Evolutionary conservation across 2,113 vertebrate genomes (phyloP).

Genomic region (Shinisaurus crocodilurus): DNA sequence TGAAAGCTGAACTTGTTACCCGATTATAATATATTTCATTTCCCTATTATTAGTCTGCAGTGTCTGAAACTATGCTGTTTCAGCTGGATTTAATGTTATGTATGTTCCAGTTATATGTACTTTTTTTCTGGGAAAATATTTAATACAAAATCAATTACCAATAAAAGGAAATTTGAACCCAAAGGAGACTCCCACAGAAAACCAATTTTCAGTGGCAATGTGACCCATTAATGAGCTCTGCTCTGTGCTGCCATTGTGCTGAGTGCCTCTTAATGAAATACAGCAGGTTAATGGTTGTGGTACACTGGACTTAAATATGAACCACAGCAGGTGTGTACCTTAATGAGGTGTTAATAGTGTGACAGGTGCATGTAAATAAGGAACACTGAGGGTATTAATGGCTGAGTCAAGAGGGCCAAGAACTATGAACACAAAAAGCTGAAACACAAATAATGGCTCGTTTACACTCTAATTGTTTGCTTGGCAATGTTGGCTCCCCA

Average conservation of each 20-base stretch:
- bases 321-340: slow-evolving; percentile 70
- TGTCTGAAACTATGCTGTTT: slow-evolving; percentile 55
- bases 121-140: slow-evolving; percentile 45
- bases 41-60: slow-evolving; percentile 40
- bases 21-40: slow-evolving; percentile 29
- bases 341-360: slow-evolving; percentile 71
- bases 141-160: slow-evolving; percentile 65
- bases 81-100: slow-evolving; percentile 62
- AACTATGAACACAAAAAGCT: neutral
- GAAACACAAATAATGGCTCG: neutral
- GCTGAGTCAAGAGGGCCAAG: slow-evolving; percentile 24
- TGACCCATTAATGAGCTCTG: slow-evolving; percentile 56
- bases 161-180: slow-evolving; percentile 40
- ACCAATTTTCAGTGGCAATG: slow-evolving; percentile 49
- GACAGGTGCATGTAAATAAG: slow-evolving; percentile 69
- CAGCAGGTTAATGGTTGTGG: slow-evolving; percentile 49
- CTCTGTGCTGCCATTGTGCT: slow-evolving; percentile 63
- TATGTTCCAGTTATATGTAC: neutral
- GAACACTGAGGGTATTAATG: slow-evolving; percentile 43
- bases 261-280: slow-evolving; percentile 57
- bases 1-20: slow-evolving; percentile 32
- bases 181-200: slow-evolving; percentile 58
- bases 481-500: neutral
- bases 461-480: neutral
- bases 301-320: slow-evolving; percentile 60